These are phyloP conservation scores for Leptestheria dahalacensis DNA, from an alignment of 1,140 invertebrate species.

Conservation along the genomic window DNA sequence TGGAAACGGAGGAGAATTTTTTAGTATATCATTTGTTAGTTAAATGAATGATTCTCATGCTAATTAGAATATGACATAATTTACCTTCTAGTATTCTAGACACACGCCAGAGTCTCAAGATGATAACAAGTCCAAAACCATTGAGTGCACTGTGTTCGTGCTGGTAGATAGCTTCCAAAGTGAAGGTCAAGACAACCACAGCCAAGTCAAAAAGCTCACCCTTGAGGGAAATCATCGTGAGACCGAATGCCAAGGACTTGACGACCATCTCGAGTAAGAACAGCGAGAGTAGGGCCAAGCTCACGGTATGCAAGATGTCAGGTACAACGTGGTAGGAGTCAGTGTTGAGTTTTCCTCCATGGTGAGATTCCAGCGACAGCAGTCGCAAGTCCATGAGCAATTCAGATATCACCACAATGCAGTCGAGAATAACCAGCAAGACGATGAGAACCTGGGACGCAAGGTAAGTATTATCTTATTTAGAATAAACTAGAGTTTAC, in stretches of 20 bases:
- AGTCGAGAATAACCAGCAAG: slow-evolving; percentile 2
- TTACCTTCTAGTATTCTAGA: background rate
- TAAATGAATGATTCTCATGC: background rate
- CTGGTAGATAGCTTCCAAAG: background rate
- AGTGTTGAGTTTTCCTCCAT: background rate
- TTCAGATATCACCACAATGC: slow-evolving; percentile 6
- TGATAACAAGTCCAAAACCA: slow-evolving; percentile 5
- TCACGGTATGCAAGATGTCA: slow-evolving; percentile 4
- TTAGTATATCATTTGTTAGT: background rate
- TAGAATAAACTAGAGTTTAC: too few relatives aligned
- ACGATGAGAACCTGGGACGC: background rate
- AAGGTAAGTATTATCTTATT: background rate
- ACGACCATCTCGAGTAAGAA: slow-evolving; percentile 1
- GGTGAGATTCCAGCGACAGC: background rate
- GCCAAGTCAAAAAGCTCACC: slow-evolving; percentile 1
- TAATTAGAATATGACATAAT: too few relatives aligned
- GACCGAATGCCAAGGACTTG: background rate
- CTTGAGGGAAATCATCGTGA: background rate
- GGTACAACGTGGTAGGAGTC: background rate
- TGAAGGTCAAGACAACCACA: slow-evolving; percentile 1
- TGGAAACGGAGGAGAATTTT: background rate
- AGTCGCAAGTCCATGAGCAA: slow-evolving; percentile 2
- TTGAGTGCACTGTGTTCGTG: background rate
- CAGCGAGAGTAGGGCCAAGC: background rate
- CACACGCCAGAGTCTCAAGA: slow-evolving; percentile 4